Percentiles rank a stretch among this genome's conserved stretches.
These are phyloP conservation scores for Stegastes partitus DNA, from an alignment of 2,113 vertebrate species.

Conservation along the genomic window DNA sequence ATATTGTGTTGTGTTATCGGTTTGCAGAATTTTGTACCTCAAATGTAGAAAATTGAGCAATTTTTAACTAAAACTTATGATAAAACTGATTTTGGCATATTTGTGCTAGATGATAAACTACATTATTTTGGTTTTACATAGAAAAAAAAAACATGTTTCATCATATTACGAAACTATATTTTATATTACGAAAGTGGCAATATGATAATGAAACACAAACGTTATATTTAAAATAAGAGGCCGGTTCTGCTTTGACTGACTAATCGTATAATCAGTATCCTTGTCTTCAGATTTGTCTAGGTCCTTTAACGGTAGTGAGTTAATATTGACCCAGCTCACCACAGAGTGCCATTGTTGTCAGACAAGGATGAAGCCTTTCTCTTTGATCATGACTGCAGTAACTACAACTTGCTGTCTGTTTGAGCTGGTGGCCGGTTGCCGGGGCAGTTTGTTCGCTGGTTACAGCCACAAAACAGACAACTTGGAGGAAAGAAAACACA, in stretches of 20 bases:
- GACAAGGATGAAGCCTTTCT: constrained; percentile 60
- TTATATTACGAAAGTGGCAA: neutral
- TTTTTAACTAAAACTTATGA: too few relatives aligned
- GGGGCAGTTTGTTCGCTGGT: constrained; percentile 31
- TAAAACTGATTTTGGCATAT: too few relatives aligned
- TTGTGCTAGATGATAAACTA: too few relatives aligned
- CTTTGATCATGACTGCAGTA: constrained; percentile 67
- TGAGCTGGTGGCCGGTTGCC: constrained; percentile 31
- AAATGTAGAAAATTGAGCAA: too few relatives aligned
- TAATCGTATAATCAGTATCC: constrained; percentile 40
- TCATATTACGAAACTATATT: neutral
- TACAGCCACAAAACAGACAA: constrained; percentile 21
- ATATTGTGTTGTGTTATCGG: neutral
- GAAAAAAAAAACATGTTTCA: neutral
- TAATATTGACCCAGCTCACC: constrained; percentile 82
- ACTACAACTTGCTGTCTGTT: constrained; percentile 45
- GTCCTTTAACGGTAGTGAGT: constrained; percentile 75
- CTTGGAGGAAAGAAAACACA: constrained; percentile 1
- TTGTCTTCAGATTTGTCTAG: constrained; percentile 31
- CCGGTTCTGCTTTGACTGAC: neutral
- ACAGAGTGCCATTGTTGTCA: constrained; percentile 57
- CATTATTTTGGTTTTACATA: too few relatives aligned
- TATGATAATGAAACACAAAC: neutral
- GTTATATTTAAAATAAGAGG: neutral
- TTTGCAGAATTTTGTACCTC: too few relatives aligned